Percentiles rank a stretch among this genome's conserved stretches.
phyloP scores from a whole-genome alignment of 2,113 vertebrate species.

The Hemiscyllium ocellatum region DNA sequence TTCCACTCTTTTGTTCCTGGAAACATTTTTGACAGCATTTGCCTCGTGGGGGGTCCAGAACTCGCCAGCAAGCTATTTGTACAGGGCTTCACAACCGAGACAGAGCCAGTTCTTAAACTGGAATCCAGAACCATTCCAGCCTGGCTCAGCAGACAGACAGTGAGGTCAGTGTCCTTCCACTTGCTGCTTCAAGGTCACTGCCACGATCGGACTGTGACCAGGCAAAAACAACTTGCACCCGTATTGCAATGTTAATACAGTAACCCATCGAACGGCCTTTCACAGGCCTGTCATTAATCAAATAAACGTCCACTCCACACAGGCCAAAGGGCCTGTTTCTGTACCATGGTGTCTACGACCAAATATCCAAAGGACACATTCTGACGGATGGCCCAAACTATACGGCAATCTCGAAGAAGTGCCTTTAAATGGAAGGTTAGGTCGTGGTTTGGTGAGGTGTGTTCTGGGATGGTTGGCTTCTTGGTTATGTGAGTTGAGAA shows the following conservation, averaged over 20 bases:
- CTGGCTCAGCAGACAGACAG: not conserved
- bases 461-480: too few species aligned
- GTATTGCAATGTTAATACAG: not conserved
- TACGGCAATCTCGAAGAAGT: not conserved
- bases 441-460: too few species aligned
- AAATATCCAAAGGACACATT: not conserved
- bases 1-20: not conserved
- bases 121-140: not conserved
- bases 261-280: not conserved
- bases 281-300: not conserved
- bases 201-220: not conserved
- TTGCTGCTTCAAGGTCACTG: not conserved
- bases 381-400: not conserved
- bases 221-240: not conserved
- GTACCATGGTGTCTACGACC: too few species aligned
- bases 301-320: not conserved
- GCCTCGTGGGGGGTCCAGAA: not conserved
- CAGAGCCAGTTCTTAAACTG: not conserved
- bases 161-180: not conserved
- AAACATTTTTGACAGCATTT: not conserved
- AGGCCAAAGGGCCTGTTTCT: too few species aligned
- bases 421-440: not conserved
- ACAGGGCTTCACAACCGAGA: not conserved
- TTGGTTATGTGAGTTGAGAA: too few species aligned
- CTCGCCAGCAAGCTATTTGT: not conserved